Conservation (phyloP, 2,797 vertebrate genomes). For the Sciaenops ocellatus region DNA sequence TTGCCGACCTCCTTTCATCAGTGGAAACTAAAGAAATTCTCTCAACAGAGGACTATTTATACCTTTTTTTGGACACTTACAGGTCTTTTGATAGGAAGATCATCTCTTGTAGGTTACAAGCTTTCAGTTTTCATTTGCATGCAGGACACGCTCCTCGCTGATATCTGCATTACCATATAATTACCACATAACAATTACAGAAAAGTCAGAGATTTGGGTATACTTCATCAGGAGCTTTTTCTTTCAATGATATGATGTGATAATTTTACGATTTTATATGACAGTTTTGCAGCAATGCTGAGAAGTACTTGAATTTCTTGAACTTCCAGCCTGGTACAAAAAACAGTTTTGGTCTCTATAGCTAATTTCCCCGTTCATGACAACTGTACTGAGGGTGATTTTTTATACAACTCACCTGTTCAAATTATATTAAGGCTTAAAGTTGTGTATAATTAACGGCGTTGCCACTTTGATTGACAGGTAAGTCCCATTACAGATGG, state of each 20-base stretch:
- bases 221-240: neutral
- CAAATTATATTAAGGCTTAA: no score
- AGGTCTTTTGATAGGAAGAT: neutral
- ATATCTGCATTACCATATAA: neutral
- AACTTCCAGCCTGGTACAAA: no score
- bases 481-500: no score
- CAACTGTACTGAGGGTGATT: no score
- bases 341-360: no score
- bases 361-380: no score
- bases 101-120: neutral
- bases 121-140: neutral
- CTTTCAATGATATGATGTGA: no score
- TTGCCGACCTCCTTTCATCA: neutral
- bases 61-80: neutral
- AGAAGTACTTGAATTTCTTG: no score
- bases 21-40: neutral
- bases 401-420: no score
- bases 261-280: neutral
- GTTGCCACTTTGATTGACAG: no score
- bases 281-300: neutral
- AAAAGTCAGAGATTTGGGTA: neutral
- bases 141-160: neutral
- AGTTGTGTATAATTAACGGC: no score
- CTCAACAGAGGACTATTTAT: neutral
- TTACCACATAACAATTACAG: neutral